These are phyloP conservation scores for Entomobrya multifasciata DNA, from an alignment of 2,888 invertebrate genomes.

Conservation along the genomic window DNA sequence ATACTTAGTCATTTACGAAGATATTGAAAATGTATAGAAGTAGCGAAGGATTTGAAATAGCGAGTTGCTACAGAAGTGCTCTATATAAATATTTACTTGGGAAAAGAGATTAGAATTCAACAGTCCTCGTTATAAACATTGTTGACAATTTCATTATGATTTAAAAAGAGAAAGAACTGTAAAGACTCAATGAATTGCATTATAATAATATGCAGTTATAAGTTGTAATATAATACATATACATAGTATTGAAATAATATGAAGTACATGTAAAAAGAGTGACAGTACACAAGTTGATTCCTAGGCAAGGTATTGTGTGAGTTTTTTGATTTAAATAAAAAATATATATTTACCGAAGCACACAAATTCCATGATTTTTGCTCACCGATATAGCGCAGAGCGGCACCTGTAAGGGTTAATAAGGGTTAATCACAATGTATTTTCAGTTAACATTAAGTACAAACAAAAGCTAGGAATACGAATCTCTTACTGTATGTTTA, in stretches of 20 bases:
- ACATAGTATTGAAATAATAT: no score
- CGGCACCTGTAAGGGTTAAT: slow-evolving; percentile 89
- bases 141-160: background rate
- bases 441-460: background rate
- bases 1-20: background rate
- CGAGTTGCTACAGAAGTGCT: background rate
- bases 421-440: slow-evolving; percentile 81
- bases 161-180: background rate
- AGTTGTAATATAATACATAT: background rate
- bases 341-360: slow-evolving; percentile 89
- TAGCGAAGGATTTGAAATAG: background rate
- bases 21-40: background rate
- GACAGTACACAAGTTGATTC: background rate
- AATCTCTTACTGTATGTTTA: no score
- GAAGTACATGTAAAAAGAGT: no score
- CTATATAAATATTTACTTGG: background rate
- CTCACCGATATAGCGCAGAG: slow-evolving; percentile 96
- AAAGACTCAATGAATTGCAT: background rate
- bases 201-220: no score
- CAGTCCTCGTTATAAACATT: background rate
- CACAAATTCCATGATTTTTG: slow-evolving; percentile 94
- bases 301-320: background rate
- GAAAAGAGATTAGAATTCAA: background rate
- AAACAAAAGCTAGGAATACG: no score
- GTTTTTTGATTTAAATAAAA: slow-evolving; percentile 78